A percentile compares a stretch with the other conserved stretches of the same genome.
These are phyloP conservation scores for Furnarius figulus DNA, from an alignment of 2,113 vertebrate genomes.

Conservation along the genomic window DNA sequence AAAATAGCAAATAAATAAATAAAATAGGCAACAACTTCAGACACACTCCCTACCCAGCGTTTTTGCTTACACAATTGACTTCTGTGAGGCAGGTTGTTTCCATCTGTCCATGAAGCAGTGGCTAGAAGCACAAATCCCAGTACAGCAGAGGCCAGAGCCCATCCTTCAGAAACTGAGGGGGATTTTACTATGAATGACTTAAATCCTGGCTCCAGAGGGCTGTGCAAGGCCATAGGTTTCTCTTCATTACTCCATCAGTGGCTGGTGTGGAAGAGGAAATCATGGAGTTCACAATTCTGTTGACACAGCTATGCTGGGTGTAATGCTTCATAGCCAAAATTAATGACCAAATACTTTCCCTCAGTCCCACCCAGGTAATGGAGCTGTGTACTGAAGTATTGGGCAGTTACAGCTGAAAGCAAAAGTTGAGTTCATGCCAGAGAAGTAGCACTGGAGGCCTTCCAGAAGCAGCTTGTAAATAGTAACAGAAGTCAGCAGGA, in stretches of 20 bases:
- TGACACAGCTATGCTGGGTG: neutral
- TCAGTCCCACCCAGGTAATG: accelerated
- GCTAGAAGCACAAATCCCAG: neutral
- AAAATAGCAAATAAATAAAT: neutral
- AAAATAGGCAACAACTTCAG: neutral
- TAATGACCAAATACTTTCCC: neutral
- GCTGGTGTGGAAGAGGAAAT: neutral
- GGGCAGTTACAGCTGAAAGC: neutral
- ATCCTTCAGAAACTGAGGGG: neutral
- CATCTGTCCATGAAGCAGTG: neutral
- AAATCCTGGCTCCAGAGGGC: neutral
- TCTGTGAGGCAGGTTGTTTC: neutral
- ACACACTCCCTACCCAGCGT: accelerated
- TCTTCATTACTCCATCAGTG: neutral
- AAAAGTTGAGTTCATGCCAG: neutral
- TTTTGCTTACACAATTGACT: neutral
- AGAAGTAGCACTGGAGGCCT: neutral
- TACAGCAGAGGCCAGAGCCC: neutral
- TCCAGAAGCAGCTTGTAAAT: neutral
- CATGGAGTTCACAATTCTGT: neutral
- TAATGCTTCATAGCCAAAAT: neutral
- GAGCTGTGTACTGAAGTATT: neutral
- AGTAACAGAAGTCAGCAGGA: neutral
- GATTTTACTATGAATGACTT: accelerated
- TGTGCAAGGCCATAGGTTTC: neutral